Base-by-base conservation (phyloP, 2,797 vertebrate species). In the Tapera naevia region DNA sequence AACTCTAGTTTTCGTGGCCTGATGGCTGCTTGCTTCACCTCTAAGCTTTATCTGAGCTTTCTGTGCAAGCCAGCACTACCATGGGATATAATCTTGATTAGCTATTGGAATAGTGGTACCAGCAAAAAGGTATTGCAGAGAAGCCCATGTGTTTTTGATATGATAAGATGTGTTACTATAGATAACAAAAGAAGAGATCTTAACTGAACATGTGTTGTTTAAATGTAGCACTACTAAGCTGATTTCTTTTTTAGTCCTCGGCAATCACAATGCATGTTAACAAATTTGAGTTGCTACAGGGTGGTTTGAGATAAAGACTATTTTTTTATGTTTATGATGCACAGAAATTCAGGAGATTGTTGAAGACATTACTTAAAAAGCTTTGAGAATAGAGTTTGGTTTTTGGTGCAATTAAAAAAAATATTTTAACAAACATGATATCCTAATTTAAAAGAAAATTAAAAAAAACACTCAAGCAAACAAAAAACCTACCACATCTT, bases 41-140 rank as follows among this genome's bases (percentile, higher is more conserved):
- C 67, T 93, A 39, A 71, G 74, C 91, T 93, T 80, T 87, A 51
- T 82, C 56, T 74, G 74, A 86, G 73, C 24, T 57, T 85, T 87
- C 39, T 78, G 0, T 76, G 45, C 53, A 67, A 83, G 43, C 32
- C 35, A 35, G 28, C 25, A 1, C 70, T 83, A n/a, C 71, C 17
- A 7, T 62, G 74, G 67, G 86, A 67, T 71, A 16, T 51, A 46
- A 50, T 84, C 51, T 86, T 62, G 91, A 71, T 92, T 86, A 64
- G 21, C 60, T 79, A 13, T 65, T 46, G 64, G 58, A 94, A 53
- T 70, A 80, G 37, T 58, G 30, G 2, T 57, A 7, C 13, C 54
- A 50, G 19, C 0, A 0, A 86, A 92, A 74, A 65, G 72, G 56
- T 25, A 53, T 23, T 80, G 13, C 41, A 37, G 65, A 65, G 51